Evolutionary conservation across 2,888 invertebrate species (phyloP).

Genomic region (Criorhina ranunculi): DNA sequence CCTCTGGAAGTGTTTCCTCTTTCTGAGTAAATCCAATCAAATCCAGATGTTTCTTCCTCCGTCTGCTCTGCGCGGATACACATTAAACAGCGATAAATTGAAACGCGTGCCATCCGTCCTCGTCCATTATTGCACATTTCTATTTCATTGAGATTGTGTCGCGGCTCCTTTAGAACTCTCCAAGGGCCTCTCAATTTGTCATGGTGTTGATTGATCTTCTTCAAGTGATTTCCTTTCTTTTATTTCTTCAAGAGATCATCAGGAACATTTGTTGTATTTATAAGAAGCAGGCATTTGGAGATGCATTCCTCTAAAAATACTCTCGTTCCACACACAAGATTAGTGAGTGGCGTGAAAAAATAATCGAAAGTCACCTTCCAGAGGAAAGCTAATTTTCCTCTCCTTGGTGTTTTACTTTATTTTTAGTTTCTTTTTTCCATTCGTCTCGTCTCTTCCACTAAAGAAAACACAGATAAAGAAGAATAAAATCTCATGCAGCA

Average conservation of each 20-base stretch:
- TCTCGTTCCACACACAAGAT: constrained; percentile 37
- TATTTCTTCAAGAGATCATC: constrained; percentile 30
- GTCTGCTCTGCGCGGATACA: constrained; percentile 31
- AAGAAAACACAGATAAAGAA: constrained; percentile 9
- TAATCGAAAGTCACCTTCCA: constrained; percentile 71
- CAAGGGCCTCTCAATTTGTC: constrained; percentile 49
- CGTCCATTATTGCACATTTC: constrained; percentile 56
- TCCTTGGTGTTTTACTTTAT: constrained; percentile 35
- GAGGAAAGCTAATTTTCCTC: constrained; percentile 69
- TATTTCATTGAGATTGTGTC: constrained; percentile 12
- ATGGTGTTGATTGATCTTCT: constrained; percentile 63
- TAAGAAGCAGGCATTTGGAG: constrained; percentile 25
- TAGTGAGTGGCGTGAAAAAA: constrained; percentile 51
- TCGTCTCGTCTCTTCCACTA: constrained; percentile 13
- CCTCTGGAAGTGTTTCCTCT: constrained; percentile 34
- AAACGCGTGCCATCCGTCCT: constrained; percentile 65
- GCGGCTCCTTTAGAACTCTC: constrained; percentile 47
- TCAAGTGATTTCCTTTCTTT: constrained; percentile 44
- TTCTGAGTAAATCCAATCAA: constrained; percentile 31
- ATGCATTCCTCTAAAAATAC: constrained; percentile 67
- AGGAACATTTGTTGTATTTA: background rate
- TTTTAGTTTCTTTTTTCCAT: constrained; percentile 45
- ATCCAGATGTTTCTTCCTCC: constrained; percentile 41
- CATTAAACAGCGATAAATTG: constrained; percentile 57
- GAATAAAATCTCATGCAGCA: constrained; percentile 4